Evolutionary conservation across 2,888 invertebrate genomes (phyloP).

Genomic region (Frankliniella fusca): DNA sequence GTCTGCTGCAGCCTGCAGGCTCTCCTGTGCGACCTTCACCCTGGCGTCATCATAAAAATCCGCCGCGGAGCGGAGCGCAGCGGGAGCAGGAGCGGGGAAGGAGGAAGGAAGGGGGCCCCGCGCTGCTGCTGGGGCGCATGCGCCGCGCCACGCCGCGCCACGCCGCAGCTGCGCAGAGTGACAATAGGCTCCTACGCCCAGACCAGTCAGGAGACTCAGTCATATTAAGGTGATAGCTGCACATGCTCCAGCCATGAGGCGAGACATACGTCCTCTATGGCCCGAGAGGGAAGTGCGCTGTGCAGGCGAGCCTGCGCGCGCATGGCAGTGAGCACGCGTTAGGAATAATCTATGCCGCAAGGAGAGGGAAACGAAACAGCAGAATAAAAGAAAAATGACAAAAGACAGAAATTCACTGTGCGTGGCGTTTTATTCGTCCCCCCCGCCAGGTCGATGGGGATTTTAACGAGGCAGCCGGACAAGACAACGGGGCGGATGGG

Average conservation of each 20-base stretch:
- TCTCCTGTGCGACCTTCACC: no score
- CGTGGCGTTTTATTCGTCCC: neutral
- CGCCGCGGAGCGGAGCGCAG: neutral
- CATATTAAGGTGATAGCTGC: slow-evolving; percentile 1
- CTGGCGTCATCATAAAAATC: neutral
- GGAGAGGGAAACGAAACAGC: no score
- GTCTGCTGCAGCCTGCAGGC: no score
- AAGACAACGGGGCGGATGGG: no score
- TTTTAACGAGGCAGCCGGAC: neutral
- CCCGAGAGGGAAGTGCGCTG: neutral
- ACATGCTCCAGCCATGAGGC: neutral
- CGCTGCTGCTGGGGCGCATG: no score
- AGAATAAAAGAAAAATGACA: no score
- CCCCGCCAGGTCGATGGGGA: neutral
- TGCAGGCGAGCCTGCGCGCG: no score
- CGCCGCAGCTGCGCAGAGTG: neutral
- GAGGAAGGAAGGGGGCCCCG: neutral
- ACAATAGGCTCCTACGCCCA: slow-evolving; percentile 7
- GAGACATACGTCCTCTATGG: neutral
- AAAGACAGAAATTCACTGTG: no score
- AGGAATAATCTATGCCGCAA: no score
- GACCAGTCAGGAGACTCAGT: neutral
- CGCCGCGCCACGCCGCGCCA: no score
- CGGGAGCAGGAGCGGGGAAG: neutral
- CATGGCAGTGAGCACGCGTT: no score